These are phyloP conservation scores for Ophiothrix spiculata DNA, from an alignment of 35 echinoderm and acorn worm genomes.

Conservation along the genomic window DNA sequence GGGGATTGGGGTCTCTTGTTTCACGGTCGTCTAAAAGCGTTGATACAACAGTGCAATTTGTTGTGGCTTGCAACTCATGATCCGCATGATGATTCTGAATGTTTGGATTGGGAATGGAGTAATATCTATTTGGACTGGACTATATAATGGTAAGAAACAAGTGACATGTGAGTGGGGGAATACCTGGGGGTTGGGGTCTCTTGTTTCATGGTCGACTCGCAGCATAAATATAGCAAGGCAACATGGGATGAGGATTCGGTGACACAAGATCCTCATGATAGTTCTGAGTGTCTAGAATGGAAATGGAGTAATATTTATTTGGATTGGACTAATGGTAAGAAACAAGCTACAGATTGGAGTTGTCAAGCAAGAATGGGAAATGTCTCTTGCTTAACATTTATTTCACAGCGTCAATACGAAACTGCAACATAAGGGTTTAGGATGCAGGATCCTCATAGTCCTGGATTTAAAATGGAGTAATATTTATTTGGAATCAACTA, in stretches of 20 bases:
- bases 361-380: too few species aligned
- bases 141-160: too few species aligned
- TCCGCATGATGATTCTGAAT: too few species aligned
- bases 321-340: conserved; percentile 96
- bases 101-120: too few species aligned
- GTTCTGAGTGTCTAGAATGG: conserved; percentile 88
- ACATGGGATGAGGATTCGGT: conserved; percentile 75
- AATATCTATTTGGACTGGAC: too few species aligned
- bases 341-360: background rate
- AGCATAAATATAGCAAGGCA: conserved; percentile 61
- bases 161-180: too few species aligned
- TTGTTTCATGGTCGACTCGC: conserved; percentile 84
- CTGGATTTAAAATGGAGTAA: conserved; percentile 81
- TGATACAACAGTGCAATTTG: too few species aligned
- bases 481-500: conserved; percentile 72
- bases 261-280: conserved; percentile 78
- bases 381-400: conserved; percentile 77
- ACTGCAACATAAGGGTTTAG: conserved; percentile 76
- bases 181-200: too few species aligned
- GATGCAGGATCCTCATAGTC: conserved; percentile 75
- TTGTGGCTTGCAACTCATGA: too few species aligned
- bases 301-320: conserved; percentile 83
- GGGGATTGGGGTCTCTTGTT: too few species aligned
- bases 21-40: too few species aligned
- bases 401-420: conserved; percentile 51